Conservation (phyloP, 2,113 vertebrate species). For the Campylorhamphus procurvoides region DNA sequence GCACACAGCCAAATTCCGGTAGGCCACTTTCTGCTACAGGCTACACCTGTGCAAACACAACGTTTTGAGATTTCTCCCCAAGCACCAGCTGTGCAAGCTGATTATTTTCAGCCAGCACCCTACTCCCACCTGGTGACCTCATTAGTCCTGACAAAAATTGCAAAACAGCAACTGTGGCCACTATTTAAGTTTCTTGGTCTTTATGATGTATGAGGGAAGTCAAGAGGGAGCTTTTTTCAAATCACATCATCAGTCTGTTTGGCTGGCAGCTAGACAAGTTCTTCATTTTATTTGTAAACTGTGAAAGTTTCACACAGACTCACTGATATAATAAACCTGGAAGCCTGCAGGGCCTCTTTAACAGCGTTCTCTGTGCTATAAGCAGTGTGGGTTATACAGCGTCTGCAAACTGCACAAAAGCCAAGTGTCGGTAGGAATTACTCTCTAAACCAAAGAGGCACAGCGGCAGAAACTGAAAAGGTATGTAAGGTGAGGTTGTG, state of each 20-base stretch:
- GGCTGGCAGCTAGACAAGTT: constrained; percentile 28
- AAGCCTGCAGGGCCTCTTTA: neutral
- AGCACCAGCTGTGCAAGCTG: constrained; percentile 60
- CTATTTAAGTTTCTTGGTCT: constrained; percentile 43
- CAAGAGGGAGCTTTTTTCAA: constrained; percentile 1
- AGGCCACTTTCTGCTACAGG: constrained; percentile 13
- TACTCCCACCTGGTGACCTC: constrained; percentile 32
- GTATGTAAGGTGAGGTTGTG: neutral
- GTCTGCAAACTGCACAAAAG: neutral
- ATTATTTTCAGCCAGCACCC: constrained; percentile 25
- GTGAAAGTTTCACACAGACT: constrained; percentile 34
- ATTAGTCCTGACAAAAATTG: constrained; percentile 37
- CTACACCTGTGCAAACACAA: constrained; percentile 56
- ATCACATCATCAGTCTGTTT: neutral
- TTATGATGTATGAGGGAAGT: neutral
- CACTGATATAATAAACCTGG: constrained; percentile 15
- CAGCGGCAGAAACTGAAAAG: neutral
- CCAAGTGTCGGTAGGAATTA: neutral
- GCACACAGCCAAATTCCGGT: neutral
- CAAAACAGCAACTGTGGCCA: constrained; percentile 21
- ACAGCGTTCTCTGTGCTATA: neutral
- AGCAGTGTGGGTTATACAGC: neutral
- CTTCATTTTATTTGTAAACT: constrained; percentile 61
- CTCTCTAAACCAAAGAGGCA: neutral
- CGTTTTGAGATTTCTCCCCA: constrained; percentile 6